Conservation (phyloP, 1,140 invertebrate genomes). For the Ephestia elutella region DNA sequence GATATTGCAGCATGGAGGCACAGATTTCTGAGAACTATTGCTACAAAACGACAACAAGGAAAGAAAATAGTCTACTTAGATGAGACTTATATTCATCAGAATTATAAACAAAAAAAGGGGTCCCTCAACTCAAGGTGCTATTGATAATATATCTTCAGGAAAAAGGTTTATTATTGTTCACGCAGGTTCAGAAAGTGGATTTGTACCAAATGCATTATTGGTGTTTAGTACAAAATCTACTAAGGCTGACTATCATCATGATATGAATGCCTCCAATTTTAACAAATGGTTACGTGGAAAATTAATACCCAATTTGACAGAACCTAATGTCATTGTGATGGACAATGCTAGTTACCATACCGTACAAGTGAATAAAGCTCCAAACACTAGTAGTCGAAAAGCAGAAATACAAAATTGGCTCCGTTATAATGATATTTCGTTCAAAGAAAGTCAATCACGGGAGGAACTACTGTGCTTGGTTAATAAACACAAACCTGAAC, state of each 20-base stretch:
- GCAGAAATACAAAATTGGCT: no score
- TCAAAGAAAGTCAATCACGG: no score
- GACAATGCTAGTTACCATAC: slow-evolving; percentile 10
- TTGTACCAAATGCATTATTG: slow-evolving; percentile 23
- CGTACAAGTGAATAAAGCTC: no score
- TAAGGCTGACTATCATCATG: slow-evolving; percentile 5
- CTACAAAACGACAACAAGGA: slow-evolving; percentile 21
- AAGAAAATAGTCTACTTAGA: slow-evolving; percentile 25
- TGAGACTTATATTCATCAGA: slow-evolving; percentile 28
- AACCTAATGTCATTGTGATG: slow-evolving; percentile 20
- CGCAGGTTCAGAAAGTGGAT: slow-evolving; percentile 14
- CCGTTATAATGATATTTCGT: no score
- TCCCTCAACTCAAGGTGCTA: slow-evolving; percentile 17
- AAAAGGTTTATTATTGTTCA: slow-evolving; percentile 24
- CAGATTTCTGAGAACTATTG: slow-evolving; percentile 15
- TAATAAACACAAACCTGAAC: no score
- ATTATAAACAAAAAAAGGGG: slow-evolving; percentile 28
- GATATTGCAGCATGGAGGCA: background rate
- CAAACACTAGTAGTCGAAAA: no score
- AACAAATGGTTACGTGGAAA: slow-evolving; percentile 25
- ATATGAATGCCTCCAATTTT: slow-evolving; percentile 17
- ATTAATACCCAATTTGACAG: slow-evolving; percentile 20
- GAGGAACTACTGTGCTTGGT: no score
- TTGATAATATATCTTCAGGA: slow-evolving; percentile 23
- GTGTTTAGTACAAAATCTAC: slow-evolving; percentile 23